Evolutionary conservation across 2,113 vertebrate genomes (phyloP).

Genomic region (Tachuris rubrigastra): DNA sequence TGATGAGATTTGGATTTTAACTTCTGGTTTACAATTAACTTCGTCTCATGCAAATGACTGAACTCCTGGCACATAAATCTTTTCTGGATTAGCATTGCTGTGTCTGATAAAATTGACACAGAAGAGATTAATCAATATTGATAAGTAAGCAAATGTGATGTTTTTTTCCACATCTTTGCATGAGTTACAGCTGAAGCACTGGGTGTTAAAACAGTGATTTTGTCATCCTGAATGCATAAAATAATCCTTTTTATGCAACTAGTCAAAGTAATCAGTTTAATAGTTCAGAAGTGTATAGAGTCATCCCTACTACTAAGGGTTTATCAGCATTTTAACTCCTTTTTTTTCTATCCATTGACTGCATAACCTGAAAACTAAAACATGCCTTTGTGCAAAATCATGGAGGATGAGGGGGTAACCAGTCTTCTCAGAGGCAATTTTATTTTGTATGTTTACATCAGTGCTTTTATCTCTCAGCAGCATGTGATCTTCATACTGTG

Average conservation of each 20-base stretch:
- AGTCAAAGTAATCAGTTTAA: background rate
- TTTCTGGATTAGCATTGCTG: background rate
- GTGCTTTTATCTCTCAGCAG: background rate
- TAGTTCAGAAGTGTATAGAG: background rate
- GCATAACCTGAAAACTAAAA: background rate
- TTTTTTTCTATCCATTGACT: background rate
- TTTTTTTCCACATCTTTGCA: background rate
- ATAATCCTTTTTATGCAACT: background rate
- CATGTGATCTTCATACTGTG: background rate
- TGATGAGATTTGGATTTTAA: background rate
- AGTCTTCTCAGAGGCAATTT: background rate
- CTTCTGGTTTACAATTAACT: background rate
- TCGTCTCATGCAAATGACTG: background rate
- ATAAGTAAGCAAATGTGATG: background rate
- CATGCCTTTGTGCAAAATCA: background rate
- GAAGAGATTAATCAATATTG: background rate
- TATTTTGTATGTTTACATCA: background rate
- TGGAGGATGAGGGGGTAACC: rapidly evolving
- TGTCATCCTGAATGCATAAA: conserved; percentile 35
- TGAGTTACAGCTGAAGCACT: background rate
- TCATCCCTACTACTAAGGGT: background rate
- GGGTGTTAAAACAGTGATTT: background rate
- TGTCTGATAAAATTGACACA: conserved; percentile 15
- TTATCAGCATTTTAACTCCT: background rate
- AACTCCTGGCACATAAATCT: background rate